A percentile compares a stretch with the other conserved stretches of the same genome.
Conservation (phyloP, 2,113 vertebrate species). For the Alethe diademata region DNA sequence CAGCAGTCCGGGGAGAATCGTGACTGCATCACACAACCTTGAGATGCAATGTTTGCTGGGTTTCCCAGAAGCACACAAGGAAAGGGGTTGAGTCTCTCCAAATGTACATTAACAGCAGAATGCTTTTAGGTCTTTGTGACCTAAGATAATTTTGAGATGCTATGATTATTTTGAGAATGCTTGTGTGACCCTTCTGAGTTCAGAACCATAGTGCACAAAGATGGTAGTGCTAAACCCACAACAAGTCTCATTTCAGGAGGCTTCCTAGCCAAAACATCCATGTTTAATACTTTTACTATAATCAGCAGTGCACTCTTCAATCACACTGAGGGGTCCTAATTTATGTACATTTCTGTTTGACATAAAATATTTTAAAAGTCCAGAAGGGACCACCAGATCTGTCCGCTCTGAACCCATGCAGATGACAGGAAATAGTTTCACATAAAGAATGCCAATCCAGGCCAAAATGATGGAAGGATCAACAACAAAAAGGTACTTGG, state of each 20-base stretch:
- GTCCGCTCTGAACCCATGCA: neutral
- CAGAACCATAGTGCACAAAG: rapidly evolving
- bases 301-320: neutral
- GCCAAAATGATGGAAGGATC: neutral
- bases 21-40: rapidly evolving
- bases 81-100: neutral
- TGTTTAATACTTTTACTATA: neutral
- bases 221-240: neutral
- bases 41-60: too few species aligned
- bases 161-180: neutral
- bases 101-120: neutral
- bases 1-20: rapidly evolving
- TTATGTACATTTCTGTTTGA: neutral
- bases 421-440: neutral
- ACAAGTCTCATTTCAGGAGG: neutral
- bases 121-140: neutral
- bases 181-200: neutral
- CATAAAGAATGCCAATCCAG: rapidly evolving
- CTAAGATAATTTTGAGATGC: neutral
- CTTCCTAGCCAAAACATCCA: neutral
- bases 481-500: too few species aligned
- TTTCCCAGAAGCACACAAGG: neutral
- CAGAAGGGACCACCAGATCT: neutral
- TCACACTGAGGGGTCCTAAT: neutral
- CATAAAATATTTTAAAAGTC: neutral